Evolutionary conservation across 2,797 vertebrate genomes (phyloP).

Genomic region (Catharus ustulatus): DNA sequence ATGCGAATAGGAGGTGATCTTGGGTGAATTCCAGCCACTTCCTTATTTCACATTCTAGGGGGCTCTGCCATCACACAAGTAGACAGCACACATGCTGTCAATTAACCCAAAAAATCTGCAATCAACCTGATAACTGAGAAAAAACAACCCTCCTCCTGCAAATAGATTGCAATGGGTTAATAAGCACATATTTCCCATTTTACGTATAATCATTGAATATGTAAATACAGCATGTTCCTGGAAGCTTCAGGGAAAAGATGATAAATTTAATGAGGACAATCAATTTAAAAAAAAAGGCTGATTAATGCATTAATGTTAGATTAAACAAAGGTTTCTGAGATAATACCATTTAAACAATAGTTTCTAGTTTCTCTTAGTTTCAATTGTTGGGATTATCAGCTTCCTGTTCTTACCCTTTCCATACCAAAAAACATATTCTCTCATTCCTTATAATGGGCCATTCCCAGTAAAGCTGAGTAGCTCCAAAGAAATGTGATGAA

Average conservation of each 20-base stretch:
- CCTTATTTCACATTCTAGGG: not conserved
- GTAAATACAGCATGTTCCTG: not conserved
- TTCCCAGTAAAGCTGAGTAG: not conserved
- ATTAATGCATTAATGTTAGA: not conserved
- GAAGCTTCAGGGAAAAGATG: not conserved
- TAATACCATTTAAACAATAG: not conserved
- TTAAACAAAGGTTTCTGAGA: not conserved
- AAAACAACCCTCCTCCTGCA: not conserved
- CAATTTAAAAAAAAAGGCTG: not conserved
- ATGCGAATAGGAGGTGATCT: not conserved
- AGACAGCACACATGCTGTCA: not conserved
- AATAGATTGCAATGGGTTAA: not conserved
- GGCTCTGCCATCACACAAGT: slow-evolving; percentile 9
- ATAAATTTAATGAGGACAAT: not conserved
- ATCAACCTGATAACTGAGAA: not conserved
- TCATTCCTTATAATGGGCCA: not conserved
- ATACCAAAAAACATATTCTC: not conserved
- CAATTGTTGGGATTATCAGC: not conserved
- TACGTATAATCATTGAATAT: not conserved
- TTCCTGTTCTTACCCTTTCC: not conserved
- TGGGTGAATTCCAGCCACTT: not conserved
- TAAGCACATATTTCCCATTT: not conserved
- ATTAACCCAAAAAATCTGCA: not conserved
- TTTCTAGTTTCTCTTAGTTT: not conserved
- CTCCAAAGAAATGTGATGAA: not conserved